Conservation (phyloP, 2,797 vertebrate species). For the Cynodonichthys magdalenae region DNA sequence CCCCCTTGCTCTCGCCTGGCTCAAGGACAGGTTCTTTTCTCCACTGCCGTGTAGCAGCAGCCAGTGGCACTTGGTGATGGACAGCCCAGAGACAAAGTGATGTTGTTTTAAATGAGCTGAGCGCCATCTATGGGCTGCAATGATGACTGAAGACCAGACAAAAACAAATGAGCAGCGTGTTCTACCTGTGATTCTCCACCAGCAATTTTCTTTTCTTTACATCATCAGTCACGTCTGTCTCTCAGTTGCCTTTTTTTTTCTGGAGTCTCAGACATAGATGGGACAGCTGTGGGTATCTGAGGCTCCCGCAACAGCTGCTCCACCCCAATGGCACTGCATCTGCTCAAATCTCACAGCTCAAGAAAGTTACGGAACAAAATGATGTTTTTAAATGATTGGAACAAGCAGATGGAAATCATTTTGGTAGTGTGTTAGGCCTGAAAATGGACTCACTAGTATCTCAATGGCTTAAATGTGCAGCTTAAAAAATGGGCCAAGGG, state of each 20-base stretch:
- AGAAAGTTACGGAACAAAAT: constrained; percentile 54
- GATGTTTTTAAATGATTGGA: constrained; percentile 56
- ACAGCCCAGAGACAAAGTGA: constrained; percentile 42
- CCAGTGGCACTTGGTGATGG: constrained; percentile 66
- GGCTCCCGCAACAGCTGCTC: constrained; percentile 71
- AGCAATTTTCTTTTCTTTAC: constrained; percentile 35
- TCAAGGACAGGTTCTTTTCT: constrained; percentile 80
- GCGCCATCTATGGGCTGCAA: constrained; percentile 72
- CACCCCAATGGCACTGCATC: constrained; percentile 67
- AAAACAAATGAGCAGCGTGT: constrained; percentile 15
- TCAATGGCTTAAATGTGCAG: constrained; percentile 30
- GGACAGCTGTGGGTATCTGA: constrained; percentile 68
- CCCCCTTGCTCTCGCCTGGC: constrained; percentile 45
- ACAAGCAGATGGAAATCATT: constrained; percentile 68
- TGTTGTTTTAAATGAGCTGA: constrained; percentile 63
- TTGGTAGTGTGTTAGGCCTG: constrained; percentile 43
- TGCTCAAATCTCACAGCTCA: constrained; percentile 56
- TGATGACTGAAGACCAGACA: constrained; percentile 11
- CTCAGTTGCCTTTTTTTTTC: constrained; percentile 16
- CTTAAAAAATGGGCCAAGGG: constrained; percentile 52
- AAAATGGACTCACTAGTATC: constrained; percentile 39
- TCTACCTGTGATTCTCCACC: neutral
- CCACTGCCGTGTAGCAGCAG: constrained; percentile 40
- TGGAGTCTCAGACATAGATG: constrained; percentile 41
- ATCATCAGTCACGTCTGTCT: constrained; percentile 66